Base-by-base conservation (phyloP, 1,140 invertebrate species). In the Scylla paramamosain region DNA sequence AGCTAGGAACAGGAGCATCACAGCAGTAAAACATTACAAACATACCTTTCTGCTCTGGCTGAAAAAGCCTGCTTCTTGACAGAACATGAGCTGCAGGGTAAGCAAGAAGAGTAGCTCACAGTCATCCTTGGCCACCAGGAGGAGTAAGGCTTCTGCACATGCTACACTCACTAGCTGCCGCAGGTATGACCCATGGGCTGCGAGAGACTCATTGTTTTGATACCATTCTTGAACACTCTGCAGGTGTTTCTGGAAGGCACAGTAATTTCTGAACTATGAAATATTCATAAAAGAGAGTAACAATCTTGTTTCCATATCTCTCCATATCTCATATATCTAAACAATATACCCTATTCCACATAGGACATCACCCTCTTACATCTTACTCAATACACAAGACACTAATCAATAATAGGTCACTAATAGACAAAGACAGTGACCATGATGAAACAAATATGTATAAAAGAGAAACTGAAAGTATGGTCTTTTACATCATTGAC, bases 61-160 rank as follows among this genome's bases (percentile, higher is more conserved):
- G 31, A 93, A 67, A 46, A 88, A 93, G 20, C 86, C 93, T 29
- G 52, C 93, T 45, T 93, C 93, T 16, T 87, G 84, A 46, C 93
- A 93, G 67, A 93, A 93, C 93, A 93, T 93, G 6, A 88, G 39
- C n/a, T 93, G 93, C 10, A 93, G 16, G 28, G 86, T 93, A n/a
- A 93, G 59, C 46, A 93, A 8, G 29, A 93, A 89, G 28, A 93
- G 93, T 1, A 39, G 84, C 86, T 88, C 93, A 12, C 28, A 32
- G 4, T 88, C 84, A 28, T 93, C 93, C 7, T 52, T 52, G n/a
- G 52, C 45, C 28, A 93, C 45, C 45, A 93, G 45, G 28, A 46
- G 14, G 45, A 45, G 45, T 7, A 93, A 84, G 29, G 46, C 86
- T 6, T 93, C 93, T n/a, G 48, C 52, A 32, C 31, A 86, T 20